Percentiles rank a stretch among this genome's conserved stretches.
Conservation (phyloP, 2,113 vertebrate species). For the Aptenodytes forsteri region DNA sequence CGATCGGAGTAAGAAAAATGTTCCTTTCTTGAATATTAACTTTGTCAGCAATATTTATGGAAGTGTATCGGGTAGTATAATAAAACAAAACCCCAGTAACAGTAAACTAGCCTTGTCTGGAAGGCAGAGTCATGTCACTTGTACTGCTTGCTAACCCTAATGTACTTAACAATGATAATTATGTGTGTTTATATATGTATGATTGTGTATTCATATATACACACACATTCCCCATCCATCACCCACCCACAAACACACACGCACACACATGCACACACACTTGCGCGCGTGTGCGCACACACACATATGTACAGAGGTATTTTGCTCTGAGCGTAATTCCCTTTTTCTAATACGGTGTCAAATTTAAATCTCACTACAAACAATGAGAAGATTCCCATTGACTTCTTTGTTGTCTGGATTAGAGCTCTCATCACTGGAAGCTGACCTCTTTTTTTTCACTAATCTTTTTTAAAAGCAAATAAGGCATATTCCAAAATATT, state of each 20-base stretch:
- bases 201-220: not conserved
- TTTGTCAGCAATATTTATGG: not conserved
- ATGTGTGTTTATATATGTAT: slow-evolving; percentile 28
- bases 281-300: not conserved
- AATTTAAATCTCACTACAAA: not conserved
- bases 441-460: not conserved
- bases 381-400: not conserved
- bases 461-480: not conserved
- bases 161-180: not conserved
- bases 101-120: not conserved
- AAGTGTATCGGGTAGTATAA: not conserved
- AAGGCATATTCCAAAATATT: not conserved
- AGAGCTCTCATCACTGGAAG: not conserved
- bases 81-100: not conserved
- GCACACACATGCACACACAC: not conserved
- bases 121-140: slow-evolving; percentile 3
- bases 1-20: not conserved
- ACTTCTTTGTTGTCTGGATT: not conserved
- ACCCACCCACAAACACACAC: not conserved
- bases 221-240: slow-evolving; percentile 21
- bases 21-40: not conserved
- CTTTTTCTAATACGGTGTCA: not conserved
- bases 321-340: not conserved
- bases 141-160: slow-evolving; percentile 45
- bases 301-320: not conserved